Evolutionary conservation across 1,140 invertebrate species (phyloP), one percentile per base, ranked within the genome.

Genomic region (Ips typographus): DNA sequence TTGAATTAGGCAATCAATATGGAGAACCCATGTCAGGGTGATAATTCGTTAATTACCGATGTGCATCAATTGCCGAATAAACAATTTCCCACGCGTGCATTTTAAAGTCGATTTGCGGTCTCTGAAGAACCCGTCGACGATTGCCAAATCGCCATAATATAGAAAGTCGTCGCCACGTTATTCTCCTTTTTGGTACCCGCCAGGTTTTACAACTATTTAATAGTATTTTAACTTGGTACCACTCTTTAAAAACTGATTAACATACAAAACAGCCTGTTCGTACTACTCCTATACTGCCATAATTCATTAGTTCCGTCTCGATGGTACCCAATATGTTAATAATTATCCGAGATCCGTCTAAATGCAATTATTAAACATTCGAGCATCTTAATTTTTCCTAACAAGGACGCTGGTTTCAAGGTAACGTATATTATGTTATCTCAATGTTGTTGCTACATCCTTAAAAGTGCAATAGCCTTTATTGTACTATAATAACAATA

Each of bases 271-370:
- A 22, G 22, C 22, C 22, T 22, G 22, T 22, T 22, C 22, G 22
- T 7, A 37, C 53, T 37, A 56, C 38, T 7, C 38, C 38, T 37
- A 56, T 37, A 8, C 38, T 58, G 41, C 59, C n/a, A 47, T 44
- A 47, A 7, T 62, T 49, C 44, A 62, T 62, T 40, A 42, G 47
- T 53, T 53, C 49, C 47, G 51, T 64, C 49, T 41, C 61, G 49
- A 64, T 53, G 6, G 61, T 64, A 64, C 52, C 37, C 37, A 55
- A 49, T 53, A 64, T 64, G 61, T 38, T 64, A 64, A 64, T 64
- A 22, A 22, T 22, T 64, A 39, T 40, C 61, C 22, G 40, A 64
- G 61, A 64, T 64, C 61, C 61, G 61, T 64, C 49, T 53, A 64
- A 52, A 39, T 64, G 61, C 61, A 64, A 52, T 64, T 53, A 64